Conservation (phyloP, 2,797 vertebrate genomes). For the Danio aesculapii region DNA sequence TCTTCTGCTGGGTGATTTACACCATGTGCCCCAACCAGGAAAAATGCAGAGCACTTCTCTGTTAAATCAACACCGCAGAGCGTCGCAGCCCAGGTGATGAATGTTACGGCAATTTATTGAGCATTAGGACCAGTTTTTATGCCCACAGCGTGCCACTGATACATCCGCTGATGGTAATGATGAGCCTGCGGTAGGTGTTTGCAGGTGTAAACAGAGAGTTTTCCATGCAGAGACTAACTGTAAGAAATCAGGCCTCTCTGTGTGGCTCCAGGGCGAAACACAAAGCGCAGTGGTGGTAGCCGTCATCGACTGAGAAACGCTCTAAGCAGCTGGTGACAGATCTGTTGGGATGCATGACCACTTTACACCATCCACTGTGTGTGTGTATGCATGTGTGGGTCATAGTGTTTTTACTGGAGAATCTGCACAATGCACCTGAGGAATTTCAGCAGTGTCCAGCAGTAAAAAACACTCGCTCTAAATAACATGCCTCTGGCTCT, state of each 20-base stretch:
- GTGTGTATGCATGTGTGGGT: conserved; percentile 62
- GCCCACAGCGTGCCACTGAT: conserved; percentile 44
- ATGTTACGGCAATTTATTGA: conserved; percentile 36
- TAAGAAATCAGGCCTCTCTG: conserved; percentile 72
- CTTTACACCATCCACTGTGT: conserved; percentile 73
- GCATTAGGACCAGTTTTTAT: conserved; percentile 16
- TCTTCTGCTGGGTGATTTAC: conserved; percentile 64
- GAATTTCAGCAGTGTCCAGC: conserved; percentile 75
- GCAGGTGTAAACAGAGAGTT: conserved; percentile 44
- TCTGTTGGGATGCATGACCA: conserved; percentile 78
- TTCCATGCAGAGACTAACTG: conserved; percentile 34
- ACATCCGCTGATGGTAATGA: background rate
- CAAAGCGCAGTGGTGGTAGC: conserved; percentile 72
- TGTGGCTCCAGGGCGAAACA: conserved; percentile 72
- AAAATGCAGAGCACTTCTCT: conserved; percentile 48
- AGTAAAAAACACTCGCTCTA: conserved; percentile 63
- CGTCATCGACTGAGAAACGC: conserved; percentile 77
- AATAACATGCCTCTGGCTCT: conserved; percentile 48
- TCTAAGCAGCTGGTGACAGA: conserved; percentile 79
- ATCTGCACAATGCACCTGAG: conserved; percentile 67
- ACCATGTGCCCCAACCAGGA: conserved; percentile 43
- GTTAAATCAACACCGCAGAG: conserved; percentile 58
- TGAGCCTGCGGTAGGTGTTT: conserved; percentile 42
- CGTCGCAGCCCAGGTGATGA: conserved; percentile 29
- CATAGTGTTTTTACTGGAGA: conserved; percentile 75